Evolutionary conservation across 2,888 invertebrate genomes (phyloP).

Genomic region (Acanthosoma haemorrhoidale): DNA sequence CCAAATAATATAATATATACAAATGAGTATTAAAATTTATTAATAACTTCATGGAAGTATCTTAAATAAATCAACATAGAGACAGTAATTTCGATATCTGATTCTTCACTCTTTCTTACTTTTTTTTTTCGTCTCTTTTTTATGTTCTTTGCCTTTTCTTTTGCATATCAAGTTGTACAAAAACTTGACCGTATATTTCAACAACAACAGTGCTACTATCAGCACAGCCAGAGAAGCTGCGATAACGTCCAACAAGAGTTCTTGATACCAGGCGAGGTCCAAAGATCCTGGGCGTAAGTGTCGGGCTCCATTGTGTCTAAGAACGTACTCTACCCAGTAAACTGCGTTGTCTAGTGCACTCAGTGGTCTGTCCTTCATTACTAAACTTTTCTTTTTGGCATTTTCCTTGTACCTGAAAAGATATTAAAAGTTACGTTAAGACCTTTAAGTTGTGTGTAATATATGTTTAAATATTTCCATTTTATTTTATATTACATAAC

Average conservation of each 20-base stretch:
- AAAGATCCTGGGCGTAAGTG: neutral
- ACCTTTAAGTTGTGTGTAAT: too few relatives aligned
- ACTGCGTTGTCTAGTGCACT: neutral
- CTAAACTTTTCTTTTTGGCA: neutral
- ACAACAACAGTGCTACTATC: neutral
- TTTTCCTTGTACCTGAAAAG: conserved; percentile 18
- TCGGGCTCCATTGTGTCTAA: neutral
- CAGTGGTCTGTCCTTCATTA: conserved; percentile 6
- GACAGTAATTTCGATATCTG: too few relatives aligned
- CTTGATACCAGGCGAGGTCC: conserved; percentile 15
- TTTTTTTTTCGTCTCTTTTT: too few relatives aligned
- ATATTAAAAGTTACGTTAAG: too few relatives aligned
- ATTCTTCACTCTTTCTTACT: neutral
- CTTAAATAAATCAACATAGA: too few relatives aligned
- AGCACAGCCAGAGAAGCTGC: neutral
- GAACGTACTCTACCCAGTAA: conserved; percentile 17
- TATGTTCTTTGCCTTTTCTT: neutral
- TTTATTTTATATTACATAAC: too few relatives aligned
- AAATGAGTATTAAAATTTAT: too few relatives aligned
- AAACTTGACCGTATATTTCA: neutral
- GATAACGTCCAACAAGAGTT: neutral
- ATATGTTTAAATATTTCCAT: too few relatives aligned
- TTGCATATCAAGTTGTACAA: neutral
- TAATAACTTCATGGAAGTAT: too few relatives aligned
- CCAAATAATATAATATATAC: too few relatives aligned